These are phyloP conservation scores for Chionomys nivalis DNA, from an alignment of 2,113 vertebrate genomes.

Conservation along the genomic window DNA sequence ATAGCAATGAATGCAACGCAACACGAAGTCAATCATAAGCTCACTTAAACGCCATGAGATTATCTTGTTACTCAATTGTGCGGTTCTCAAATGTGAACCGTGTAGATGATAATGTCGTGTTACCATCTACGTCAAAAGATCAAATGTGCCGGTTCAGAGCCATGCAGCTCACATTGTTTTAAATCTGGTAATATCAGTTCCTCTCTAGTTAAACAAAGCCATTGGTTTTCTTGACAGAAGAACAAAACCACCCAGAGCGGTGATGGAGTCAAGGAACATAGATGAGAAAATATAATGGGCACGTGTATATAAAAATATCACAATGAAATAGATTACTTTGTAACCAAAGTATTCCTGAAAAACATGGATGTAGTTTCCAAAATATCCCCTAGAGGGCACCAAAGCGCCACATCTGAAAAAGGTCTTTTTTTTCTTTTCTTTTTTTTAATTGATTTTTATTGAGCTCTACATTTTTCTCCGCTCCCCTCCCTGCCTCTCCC, in stretches of 20 bases:
- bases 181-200: neutral
- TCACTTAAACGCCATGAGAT: neutral
- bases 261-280: neutral
- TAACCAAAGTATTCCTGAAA: neutral
- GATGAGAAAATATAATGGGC: neutral
- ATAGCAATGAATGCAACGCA: neutral
- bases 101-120: neutral
- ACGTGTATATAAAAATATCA: neutral
- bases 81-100: neutral
- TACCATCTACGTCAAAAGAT: neutral
- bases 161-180: neutral
- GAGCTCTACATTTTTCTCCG: no score
- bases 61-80: neutral
- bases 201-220: neutral
- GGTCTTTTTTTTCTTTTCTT: neutral
- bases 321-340: neutral
- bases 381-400: slow-evolving; percentile 34
- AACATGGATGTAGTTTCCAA: neutral
- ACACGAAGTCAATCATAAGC: neutral
- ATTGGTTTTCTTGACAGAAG: neutral
- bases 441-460: neutral
- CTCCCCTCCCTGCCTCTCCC: no score
- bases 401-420: neutral
- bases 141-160: neutral
- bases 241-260: neutral